phyloP scores from a whole-genome alignment of 2,888 invertebrate species.

The Calameuta idolon region DNA sequence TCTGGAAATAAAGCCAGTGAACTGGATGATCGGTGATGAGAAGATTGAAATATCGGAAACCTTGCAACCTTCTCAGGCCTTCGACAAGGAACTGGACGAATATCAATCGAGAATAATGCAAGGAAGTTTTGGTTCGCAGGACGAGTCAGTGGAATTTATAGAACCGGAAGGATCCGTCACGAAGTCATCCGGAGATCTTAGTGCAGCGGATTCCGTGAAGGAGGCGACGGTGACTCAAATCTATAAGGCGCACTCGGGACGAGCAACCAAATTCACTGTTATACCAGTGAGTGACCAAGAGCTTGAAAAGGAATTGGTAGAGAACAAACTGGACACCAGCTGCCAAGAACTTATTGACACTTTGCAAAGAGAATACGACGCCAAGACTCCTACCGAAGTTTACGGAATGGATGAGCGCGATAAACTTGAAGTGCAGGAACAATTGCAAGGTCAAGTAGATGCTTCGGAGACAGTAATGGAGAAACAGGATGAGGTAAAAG shows the following conservation, averaged over 20 bases:
- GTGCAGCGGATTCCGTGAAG: conserved; percentile 45
- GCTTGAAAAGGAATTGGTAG: conserved; percentile 59
- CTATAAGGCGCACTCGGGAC: not conserved
- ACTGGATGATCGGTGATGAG: conserved; percentile 65
- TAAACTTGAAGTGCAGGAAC: conserved; percentile 19
- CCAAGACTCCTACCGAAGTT: conserved; percentile 58
- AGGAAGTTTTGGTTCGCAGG: conserved; percentile 29
- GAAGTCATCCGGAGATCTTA: conserved; percentile 46
- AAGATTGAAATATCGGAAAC: conserved; percentile 62
- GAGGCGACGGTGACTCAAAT: conserved; percentile 21
- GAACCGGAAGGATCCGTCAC: conserved; percentile 45
- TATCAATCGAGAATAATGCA: conserved; percentile 50
- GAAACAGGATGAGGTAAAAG: conserved; percentile 60
- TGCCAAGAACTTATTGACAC: conserved; percentile 63
- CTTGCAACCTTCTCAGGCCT: conserved; percentile 58
- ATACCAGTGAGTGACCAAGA: conserved; percentile 54
- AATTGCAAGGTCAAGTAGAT: conserved; percentile 43
- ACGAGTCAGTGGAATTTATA: conserved; percentile 37
- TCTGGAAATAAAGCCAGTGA: conserved; percentile 58
- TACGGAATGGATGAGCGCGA: conserved; percentile 15
- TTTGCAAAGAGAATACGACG: conserved; percentile 57
- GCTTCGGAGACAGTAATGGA: conserved; percentile 32
- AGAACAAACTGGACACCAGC: conserved; percentile 58
- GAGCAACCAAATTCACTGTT: conserved; percentile 46
- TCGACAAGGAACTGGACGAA: conserved; percentile 61